Conservation (phyloP, 2,113 vertebrate species). For the Cyphomyrus plagiostoma region DNA sequence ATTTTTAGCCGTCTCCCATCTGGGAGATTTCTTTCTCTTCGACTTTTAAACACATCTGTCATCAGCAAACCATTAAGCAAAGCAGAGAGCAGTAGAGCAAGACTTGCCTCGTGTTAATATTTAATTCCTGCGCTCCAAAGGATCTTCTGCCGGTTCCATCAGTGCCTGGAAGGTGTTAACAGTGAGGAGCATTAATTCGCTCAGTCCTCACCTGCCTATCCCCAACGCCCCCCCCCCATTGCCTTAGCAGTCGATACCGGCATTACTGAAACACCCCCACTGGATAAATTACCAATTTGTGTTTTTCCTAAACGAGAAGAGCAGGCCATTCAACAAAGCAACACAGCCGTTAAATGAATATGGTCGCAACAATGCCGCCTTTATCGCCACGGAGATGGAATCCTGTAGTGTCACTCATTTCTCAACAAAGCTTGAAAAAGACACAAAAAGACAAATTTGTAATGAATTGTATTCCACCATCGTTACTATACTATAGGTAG, state of each 20-base stretch:
- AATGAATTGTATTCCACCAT: neutral
- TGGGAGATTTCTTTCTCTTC: neutral
- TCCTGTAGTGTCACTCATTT: neutral
- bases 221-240: neutral
- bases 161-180: neutral
- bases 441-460: neutral
- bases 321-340: neutral
- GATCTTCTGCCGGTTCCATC: neutral
- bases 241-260: neutral
- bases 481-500: neutral
- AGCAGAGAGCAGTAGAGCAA: neutral
- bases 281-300: constrained; percentile 4
- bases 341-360: neutral
- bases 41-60: neutral
- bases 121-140: neutral
- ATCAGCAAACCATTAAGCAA: neutral
- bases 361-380: neutral
- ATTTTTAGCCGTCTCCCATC: neutral
- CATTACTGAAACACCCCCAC: neutral
- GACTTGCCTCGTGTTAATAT: constrained; percentile 5
- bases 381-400: neutral
- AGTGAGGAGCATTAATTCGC: neutral
- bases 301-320: neutral
- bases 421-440: neutral
- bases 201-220: no score